Percentiles rank a stretch among this genome's conserved stretches.
Conservation (phyloP, 2,888 invertebrate genomes). For the Chromoteleia sp. region DNA sequence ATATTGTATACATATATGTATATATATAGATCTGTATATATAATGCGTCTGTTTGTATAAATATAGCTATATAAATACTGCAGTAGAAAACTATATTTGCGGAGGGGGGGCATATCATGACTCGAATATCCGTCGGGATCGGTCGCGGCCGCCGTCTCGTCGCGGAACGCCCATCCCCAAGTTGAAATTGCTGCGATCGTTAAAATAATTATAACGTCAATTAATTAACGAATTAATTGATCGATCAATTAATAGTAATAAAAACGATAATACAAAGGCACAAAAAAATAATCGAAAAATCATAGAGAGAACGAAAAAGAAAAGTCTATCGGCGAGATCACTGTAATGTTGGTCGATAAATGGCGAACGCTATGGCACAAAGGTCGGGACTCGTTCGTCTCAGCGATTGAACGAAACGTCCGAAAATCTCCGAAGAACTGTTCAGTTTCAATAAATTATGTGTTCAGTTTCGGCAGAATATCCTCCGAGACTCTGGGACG, state of each 20-base stretch:
- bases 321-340: conserved; percentile 77
- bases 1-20: conserved; percentile 62
- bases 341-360: conserved; percentile 57
- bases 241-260: background rate
- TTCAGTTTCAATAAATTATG: background rate
- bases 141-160: conserved; percentile 67
- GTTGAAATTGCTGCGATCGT: conserved; percentile 68
- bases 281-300: conserved; percentile 55
- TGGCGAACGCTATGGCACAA: conserved; percentile 68
- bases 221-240: conserved; percentile 16
- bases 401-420: conserved; percentile 25
- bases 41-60: conserved; percentile 74
- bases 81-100: conserved; percentile 81
- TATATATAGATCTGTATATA: conserved; percentile 63
- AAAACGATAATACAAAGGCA: conserved; percentile 54
- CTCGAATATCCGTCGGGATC: conserved; percentile 69
- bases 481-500: no score
- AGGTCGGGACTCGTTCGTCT: conserved; percentile 34
- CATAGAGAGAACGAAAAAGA: conserved; percentile 54
- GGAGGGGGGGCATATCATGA: conserved; percentile 68
- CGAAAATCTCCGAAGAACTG: background rate
- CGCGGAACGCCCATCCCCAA: conserved; percentile 40
- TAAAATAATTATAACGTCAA: conserved; percentile 44
- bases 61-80: conserved; percentile 83
- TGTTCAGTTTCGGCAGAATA: no score